Conservation (phyloP, 2,113 vertebrate genomes). For the Astur gentilis region DNA sequence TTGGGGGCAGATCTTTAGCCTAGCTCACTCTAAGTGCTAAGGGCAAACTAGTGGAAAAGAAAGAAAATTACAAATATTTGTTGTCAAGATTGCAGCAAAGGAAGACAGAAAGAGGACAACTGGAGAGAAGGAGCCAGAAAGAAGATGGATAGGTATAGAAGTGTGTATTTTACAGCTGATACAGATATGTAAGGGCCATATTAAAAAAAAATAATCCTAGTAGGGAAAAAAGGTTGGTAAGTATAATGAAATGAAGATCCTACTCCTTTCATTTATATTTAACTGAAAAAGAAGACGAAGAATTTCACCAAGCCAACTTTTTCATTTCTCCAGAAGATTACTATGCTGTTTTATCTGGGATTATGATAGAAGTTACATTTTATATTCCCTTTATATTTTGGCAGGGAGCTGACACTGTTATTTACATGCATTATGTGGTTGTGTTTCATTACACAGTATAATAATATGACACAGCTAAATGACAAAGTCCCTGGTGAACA, state of each 20-base stretch:
- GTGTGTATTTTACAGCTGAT: background rate
- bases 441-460: conserved; percentile 54
- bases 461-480: conserved; percentile 44
- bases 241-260: background rate
- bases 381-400: conserved; percentile 29
- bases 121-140: background rate
- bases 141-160: background rate
- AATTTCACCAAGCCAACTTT: background rate
- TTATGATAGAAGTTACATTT: background rate
- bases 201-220: background rate
- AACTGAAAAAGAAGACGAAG: background rate
- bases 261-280: background rate
- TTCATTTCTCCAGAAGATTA: background rate
- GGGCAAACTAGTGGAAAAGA: background rate
- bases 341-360: conserved; percentile 1
- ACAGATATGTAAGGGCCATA: background rate
- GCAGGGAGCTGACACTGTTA: conserved; percentile 29
- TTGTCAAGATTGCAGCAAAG: background rate
- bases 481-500: conserved; percentile 29
- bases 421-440: conserved; percentile 42
- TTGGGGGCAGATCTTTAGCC: background rate
- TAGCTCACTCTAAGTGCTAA: background rate
- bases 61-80: conserved; percentile 27
- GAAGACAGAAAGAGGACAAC: background rate
- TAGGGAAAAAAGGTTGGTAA: background rate